These are phyloP conservation scores for Mycalesis mineus DNA, from an alignment of 2,888 invertebrate genomes.

Conservation along the genomic window DNA sequence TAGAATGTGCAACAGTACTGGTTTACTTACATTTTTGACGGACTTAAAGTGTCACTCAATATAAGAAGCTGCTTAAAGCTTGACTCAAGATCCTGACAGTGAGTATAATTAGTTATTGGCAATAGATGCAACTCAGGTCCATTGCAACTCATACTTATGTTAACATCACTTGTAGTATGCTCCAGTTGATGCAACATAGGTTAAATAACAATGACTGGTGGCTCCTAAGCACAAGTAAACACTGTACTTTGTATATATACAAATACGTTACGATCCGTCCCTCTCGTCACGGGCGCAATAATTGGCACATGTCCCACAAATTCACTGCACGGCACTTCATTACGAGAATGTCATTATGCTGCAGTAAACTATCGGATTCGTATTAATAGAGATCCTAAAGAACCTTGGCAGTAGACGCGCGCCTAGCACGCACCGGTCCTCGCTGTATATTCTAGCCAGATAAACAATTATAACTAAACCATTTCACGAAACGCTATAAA, in stretches of 20 bases:
- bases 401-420: constrained; percentile 65
- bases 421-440: constrained; percentile 40
- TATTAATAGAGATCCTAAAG: constrained; percentile 72
- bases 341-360: constrained; percentile 74
- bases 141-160: constrained; percentile 7
- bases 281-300: constrained; percentile 66
- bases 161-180: neutral
- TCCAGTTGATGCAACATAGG: constrained; percentile 3
- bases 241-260: constrained; percentile 61
- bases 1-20: constrained; percentile 4
- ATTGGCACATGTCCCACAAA: constrained; percentile 77
- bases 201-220: constrained; percentile 18
- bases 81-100: constrained; percentile 12
- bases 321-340: constrained; percentile 69
- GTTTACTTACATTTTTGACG: constrained; percentile 12
- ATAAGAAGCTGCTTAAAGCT: constrained; percentile 6
- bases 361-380: constrained; percentile 72
- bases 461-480: constrained; percentile 59
- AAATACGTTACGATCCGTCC: constrained; percentile 56
- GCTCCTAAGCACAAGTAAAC: constrained; percentile 46
- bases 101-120: constrained; percentile 17
- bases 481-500: constrained; percentile 63
- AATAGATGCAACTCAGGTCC: constrained; percentile 10
- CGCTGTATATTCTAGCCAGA: constrained; percentile 47
- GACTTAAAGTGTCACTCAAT: constrained; percentile 3